phyloP scores from a whole-genome alignment of 2,888 invertebrate species.

The Lasioglossum calceatum region DNA sequence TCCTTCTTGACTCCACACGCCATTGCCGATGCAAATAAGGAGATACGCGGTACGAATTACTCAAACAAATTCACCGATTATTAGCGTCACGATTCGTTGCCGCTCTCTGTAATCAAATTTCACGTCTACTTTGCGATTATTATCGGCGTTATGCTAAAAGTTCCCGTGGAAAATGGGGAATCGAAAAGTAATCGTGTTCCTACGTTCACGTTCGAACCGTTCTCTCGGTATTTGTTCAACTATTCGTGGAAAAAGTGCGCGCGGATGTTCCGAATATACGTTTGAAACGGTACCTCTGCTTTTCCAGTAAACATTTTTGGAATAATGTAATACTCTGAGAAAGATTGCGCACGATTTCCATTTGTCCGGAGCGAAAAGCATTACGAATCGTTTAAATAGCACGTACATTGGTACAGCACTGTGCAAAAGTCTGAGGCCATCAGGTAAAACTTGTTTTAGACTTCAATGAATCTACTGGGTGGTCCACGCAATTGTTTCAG shows the following conservation, averaged over 20 bases:
- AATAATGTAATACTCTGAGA: neutral
- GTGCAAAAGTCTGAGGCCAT: no score
- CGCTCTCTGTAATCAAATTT: slow-evolving; percentile 18
- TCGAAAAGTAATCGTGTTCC: slow-evolving; percentile 27
- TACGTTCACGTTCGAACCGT: neutral
- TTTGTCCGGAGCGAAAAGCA: neutral
- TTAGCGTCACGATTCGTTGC: slow-evolving; percentile 31
- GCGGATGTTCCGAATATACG: neutral
- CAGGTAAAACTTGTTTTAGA: no score
- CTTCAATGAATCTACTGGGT: no score
- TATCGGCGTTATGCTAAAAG: slow-evolving; percentile 14
- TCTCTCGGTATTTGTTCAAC: slow-evolving; percentile 17
- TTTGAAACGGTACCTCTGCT: neutral
- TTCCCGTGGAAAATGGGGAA: slow-evolving; percentile 22
- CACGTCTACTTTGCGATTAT: slow-evolving; percentile 5
- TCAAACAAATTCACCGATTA: slow-evolving; percentile 38
- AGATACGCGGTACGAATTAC: slow-evolving; percentile 47
- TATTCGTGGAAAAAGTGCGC: slow-evolving; percentile 11
- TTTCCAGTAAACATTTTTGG: neutral
- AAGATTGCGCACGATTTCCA: neutral
- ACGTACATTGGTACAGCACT: neutral
- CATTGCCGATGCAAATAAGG: slow-evolving; percentile 54
- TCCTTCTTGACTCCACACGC: slow-evolving; percentile 1
- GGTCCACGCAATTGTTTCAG: no score
- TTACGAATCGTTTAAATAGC: neutral